phyloP scores from a whole-genome alignment of 2,888 invertebrate species.

The Synergus laeviventris region DNA sequence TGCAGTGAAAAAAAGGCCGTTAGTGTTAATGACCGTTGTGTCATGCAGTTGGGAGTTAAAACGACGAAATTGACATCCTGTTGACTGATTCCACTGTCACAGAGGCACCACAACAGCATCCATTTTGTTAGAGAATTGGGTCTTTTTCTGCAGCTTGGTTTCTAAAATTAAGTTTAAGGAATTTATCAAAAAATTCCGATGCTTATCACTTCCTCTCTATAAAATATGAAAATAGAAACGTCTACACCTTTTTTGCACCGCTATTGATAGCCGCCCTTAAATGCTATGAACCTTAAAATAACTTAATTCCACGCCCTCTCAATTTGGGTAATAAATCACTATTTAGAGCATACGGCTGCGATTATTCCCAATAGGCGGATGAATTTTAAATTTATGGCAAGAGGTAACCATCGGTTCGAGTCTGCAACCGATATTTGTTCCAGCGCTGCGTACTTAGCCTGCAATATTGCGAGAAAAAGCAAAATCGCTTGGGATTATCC shows the following conservation, averaged over 20 bases:
- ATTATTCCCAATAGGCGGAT: slow-evolving; percentile 39
- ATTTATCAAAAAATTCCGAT: not conserved
- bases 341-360: slow-evolving; percentile 12
- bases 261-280: slow-evolving; percentile 15
- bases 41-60: slow-evolving; percentile 22
- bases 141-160: not conserved
- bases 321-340: slow-evolving; percentile 35
- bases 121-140: slow-evolving; percentile 9
- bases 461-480: slow-evolving; percentile 33
- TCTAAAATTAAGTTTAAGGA: not conserved
- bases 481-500: slow-evolving; percentile 32
- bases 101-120: not conserved
- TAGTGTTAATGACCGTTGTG: slow-evolving; percentile 22
- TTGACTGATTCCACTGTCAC: slow-evolving; percentile 31
- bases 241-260: not conserved
- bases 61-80: slow-evolving; percentile 17
- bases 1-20: slow-evolving; percentile 3
- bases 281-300: slow-evolving; percentile 25
- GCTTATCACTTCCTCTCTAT: not conserved
- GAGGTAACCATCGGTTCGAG: slow-evolving; percentile 5
- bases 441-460: slow-evolving; percentile 7
- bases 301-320: slow-evolving; percentile 21
- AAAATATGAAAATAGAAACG: not conserved
- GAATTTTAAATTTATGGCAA: slow-evolving; percentile 38
- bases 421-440: slow-evolving; percentile 30